A percentile compares a stretch with the other conserved stretches of the same genome.
phyloP scores from a whole-genome alignment of 2,797 vertebrate genomes.

The Pseudomugil gertrudae region DNA sequence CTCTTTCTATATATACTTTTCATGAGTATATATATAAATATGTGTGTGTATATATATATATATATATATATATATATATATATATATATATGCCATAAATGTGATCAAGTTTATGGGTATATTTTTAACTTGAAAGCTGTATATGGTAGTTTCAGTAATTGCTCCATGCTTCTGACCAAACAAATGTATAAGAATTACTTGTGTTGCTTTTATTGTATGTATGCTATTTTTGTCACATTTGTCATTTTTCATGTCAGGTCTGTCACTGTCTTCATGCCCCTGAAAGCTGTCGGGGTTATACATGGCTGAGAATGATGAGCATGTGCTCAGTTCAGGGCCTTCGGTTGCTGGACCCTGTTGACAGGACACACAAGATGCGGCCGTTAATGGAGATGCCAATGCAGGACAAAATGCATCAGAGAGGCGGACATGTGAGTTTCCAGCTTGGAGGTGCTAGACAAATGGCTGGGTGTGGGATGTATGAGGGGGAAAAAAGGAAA shows the following conservation, averaged over 20 bases:
- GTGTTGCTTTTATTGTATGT: not conserved
- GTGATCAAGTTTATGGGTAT: no score
- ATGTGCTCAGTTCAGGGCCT: constrained; percentile 7
- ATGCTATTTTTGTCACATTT: not conserved
- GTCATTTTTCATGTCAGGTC: constrained; percentile 2
- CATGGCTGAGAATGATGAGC: constrained; percentile 4
- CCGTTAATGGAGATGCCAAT: constrained; percentile 54
- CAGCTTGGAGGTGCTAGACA: not conserved
- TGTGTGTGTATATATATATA: no score
- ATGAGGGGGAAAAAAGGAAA: not conserved
- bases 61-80: no score
- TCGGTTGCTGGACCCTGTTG: constrained; percentile 34
- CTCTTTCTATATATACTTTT: no score
- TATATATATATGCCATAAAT: no score
- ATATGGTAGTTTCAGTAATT: no score
- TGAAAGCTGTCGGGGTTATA: not conserved
- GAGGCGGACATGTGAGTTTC: not conserved
- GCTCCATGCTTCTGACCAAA: no score
- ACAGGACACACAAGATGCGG: constrained; percentile 43
- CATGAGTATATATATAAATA: no score
- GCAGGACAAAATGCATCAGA: constrained; percentile 22
- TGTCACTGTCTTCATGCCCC: constrained; percentile 1
- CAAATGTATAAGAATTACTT: not conserved
- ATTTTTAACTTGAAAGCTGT: no score
- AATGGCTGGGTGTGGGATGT: not conserved